Conservation (phyloP, 1,140 invertebrate genomes). For the Melitaea cinxia region DNA sequence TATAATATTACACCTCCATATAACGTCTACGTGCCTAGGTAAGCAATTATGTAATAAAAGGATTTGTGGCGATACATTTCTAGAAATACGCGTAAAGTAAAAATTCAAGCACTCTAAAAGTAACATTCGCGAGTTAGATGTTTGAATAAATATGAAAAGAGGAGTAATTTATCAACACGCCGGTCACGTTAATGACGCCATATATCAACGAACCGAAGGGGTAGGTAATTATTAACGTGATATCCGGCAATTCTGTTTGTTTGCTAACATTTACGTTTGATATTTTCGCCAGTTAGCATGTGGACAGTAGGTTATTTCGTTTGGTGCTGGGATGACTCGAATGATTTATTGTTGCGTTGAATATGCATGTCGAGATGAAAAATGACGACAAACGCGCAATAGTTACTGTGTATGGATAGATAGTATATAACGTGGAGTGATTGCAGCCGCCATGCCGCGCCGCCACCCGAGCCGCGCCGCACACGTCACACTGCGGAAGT, state of each 20-base stretch:
- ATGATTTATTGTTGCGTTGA: conserved; percentile 80
- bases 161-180: conserved; percentile 67
- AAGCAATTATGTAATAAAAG: conserved; percentile 35
- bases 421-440: conserved; percentile 34
- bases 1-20: conserved; percentile 33
- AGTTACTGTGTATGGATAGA: conserved; percentile 52
- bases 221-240: conserved; percentile 79
- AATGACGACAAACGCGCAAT: conserved; percentile 72
- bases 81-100: conserved; percentile 16
- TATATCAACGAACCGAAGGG: conserved; percentile 76
- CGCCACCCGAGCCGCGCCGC: conserved; percentile 27
- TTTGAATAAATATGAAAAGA: conserved; percentile 68
- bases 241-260: conserved; percentile 71
- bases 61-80: conserved; percentile 29
- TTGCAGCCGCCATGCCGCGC: conserved; percentile 21
- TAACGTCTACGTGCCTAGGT: conserved; percentile 34
- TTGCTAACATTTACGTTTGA: conserved; percentile 63
- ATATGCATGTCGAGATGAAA: conserved; percentile 81
- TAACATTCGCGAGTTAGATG: conserved; percentile 51
- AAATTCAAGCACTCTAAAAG: conserved; percentile 15
- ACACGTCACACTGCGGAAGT: conserved; percentile 62
- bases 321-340: conserved; percentile 60
- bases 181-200: conserved; percentile 77
- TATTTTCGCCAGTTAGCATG: conserved; percentile 67
- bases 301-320: conserved; percentile 74